Evolutionary conservation across 2,888 invertebrate genomes (phyloP).

Genomic region (Thereva nobilitata): DNA sequence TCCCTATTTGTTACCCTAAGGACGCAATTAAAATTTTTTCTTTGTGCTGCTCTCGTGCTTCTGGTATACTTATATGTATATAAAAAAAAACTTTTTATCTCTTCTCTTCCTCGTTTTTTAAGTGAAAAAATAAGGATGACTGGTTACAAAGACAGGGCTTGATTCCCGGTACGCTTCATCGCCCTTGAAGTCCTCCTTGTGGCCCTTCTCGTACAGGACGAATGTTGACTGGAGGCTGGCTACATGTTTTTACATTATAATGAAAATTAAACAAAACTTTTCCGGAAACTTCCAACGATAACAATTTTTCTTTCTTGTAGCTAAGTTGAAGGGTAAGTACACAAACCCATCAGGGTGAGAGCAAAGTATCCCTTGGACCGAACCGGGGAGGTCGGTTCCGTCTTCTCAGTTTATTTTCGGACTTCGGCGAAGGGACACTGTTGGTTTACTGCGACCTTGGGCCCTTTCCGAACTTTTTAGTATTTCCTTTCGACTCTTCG

Average conservation of each 20-base stretch:
- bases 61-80: too few species aligned
- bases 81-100: neutral
- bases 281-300: conserved; percentile 29
- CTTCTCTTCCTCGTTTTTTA: conserved; percentile 13
- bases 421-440: conserved; percentile 19
- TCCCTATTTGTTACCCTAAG: conserved; percentile 15
- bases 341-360: conserved; percentile 12
- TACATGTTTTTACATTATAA: conserved; percentile 34
- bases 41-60: neutral
- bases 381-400: neutral
- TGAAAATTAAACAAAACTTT: conserved; percentile 36
- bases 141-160: neutral
- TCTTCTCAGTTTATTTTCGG: conserved; percentile 26
- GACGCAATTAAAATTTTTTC: conserved; percentile 29
- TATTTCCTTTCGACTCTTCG: neutral
- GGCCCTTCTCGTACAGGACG: conserved; percentile 9
- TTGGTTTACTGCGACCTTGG: conserved; percentile 24
- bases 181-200: neutral
- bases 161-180: too few species aligned
- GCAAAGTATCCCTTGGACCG: conserved; percentile 15
- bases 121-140: conserved; percentile 4
- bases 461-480: neutral
- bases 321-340: conserved; percentile 26
- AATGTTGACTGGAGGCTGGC: conserved; percentile 27
- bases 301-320: conserved; percentile 30